Evolutionary conservation across 2,888 invertebrate species (phyloP).

Genomic region (Apodemia duryi): DNA sequence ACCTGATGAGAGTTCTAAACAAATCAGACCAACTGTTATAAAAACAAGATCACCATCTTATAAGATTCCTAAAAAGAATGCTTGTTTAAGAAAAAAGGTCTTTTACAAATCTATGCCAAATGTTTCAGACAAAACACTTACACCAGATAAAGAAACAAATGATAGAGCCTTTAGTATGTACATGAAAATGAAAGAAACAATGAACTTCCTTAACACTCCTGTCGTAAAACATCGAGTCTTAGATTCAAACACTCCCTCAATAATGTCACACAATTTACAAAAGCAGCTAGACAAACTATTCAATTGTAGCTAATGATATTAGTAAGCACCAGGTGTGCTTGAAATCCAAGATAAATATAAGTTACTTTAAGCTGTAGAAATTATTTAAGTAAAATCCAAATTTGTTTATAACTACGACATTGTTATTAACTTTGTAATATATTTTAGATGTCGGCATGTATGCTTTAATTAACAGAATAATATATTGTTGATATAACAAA

Average conservation of each 20-base stretch:
- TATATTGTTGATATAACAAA: not conserved
- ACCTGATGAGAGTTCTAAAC: slow-evolving; percentile 34
- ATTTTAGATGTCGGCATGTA: not conserved
- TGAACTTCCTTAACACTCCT: slow-evolving; percentile 63
- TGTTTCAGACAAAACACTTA: slow-evolving; percentile 38
- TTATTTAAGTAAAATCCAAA: slow-evolving; percentile 5
- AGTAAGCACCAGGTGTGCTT: not conserved
- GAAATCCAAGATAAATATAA: not conserved
- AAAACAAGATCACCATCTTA: slow-evolving; percentile 58
- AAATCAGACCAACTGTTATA: slow-evolving; percentile 46
- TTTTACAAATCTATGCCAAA: slow-evolving; percentile 56
- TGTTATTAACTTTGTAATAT: slow-evolving; percentile 3
- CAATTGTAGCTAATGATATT: slow-evolving; percentile 40
- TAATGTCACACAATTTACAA: slow-evolving; percentile 61
- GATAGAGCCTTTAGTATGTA: slow-evolving; percentile 57
- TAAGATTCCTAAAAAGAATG: slow-evolving; percentile 59
- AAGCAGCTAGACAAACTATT: slow-evolving; percentile 62
- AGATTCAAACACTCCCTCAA: slow-evolving; percentile 51
- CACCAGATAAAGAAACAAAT: slow-evolving; percentile 44
- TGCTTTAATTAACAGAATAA: not conserved
- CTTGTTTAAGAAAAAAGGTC: slow-evolving; percentile 53
- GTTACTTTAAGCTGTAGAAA: slow-evolving; percentile 2
- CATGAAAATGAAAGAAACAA: slow-evolving; percentile 60
- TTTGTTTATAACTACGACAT: not conserved
- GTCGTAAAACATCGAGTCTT: slow-evolving; percentile 37